These are phyloP conservation scores for Notolabrus celidotus DNA, from an alignment of 2,797 vertebrate genomes.

Conservation along the genomic window DNA sequence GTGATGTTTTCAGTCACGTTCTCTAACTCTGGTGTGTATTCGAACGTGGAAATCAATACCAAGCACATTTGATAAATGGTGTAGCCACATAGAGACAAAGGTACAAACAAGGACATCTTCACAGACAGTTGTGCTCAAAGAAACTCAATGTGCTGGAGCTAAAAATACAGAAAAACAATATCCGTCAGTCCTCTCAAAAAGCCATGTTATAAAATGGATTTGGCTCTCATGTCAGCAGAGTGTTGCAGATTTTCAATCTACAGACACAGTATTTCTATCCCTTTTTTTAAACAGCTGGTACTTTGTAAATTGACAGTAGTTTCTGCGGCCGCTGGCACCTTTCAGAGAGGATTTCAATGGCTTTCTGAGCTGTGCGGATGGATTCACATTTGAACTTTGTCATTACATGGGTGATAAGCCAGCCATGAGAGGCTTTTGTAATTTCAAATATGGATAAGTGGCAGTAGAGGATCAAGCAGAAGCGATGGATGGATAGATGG, in stretches of 20 bases:
- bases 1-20: background rate
- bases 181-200: constrained; percentile 22
- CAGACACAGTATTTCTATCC: constrained; percentile 33
- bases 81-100: constrained; percentile 6
- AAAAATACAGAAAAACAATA: constrained; percentile 9
- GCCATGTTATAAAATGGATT: constrained; percentile 40
- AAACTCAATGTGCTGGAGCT: constrained; percentile 9
- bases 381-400: constrained; percentile 83
- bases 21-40: constrained; percentile 3
- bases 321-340: constrained; percentile 46
- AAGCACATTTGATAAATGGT: constrained; percentile 33
- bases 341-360: constrained; percentile 74
- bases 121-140: constrained; percentile 13
- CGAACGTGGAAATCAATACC: constrained; percentile 44
- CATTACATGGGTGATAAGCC: constrained; percentile 79
- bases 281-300: constrained; percentile 39
- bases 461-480: constrained; percentile 72
- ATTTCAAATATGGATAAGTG: constrained; percentile 83
- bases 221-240: constrained; percentile 18
- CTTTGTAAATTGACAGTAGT: constrained; percentile 62
- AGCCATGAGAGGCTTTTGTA: constrained; percentile 78
- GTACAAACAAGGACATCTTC: constrained; percentile 50
- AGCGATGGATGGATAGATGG: constrained; percentile 63
- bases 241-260: constrained; percentile 51
- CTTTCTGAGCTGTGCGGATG: constrained; percentile 69